phyloP scores from a whole-genome alignment of 2,888 invertebrate genomes.

The Caenorhabditis sp. region DNA sequence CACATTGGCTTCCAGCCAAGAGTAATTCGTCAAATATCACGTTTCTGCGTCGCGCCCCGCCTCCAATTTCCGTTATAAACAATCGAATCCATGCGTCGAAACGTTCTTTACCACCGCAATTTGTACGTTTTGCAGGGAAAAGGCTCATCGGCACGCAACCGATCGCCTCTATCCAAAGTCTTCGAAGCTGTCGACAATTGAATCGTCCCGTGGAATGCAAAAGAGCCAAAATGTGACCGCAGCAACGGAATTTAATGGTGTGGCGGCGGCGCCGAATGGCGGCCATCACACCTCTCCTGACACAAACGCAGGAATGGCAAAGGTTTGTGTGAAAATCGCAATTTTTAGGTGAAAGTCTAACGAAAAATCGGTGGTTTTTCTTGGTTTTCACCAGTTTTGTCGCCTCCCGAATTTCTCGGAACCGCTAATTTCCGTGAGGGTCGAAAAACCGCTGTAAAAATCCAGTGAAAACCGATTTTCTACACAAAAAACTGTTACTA shows the following conservation, averaged over 20 bases:
- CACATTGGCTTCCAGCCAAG: conserved; percentile 13
- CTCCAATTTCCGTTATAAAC: conserved; percentile 25
- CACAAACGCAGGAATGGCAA: conserved; percentile 52
- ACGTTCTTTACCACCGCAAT: not conserved
- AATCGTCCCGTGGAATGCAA: conserved; percentile 65
- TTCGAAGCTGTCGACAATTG: conserved; percentile 65
- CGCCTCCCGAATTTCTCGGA: too few species aligned
- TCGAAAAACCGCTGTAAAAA: too few species aligned
- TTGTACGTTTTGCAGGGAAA: conserved; percentile 45
- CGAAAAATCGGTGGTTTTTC: too few species aligned
- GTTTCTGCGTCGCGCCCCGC: conserved; percentile 3
- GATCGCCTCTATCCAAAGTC: conserved; percentile 62
- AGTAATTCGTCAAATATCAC: conserved; percentile 47
- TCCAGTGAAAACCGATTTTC: too few species aligned
- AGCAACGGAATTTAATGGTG: conserved; percentile 43
- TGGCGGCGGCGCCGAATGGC: conserved; percentile 48
- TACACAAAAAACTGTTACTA: too few species aligned
- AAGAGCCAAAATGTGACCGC: conserved; percentile 63
- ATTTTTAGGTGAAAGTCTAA: not conserved
- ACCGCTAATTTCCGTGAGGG: too few species aligned
- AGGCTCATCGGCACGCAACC: conserved; percentile 63
- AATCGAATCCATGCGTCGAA: conserved; percentile 6
- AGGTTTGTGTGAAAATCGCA: conserved; percentile 9
- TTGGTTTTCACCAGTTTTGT: too few species aligned
- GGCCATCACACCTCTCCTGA: conserved; percentile 58